Percentiles rank a stretch among this genome's conserved stretches.
Evolutionary conservation across 2,113 vertebrate genomes (phyloP).

Genomic region (Paradoxurus hermaphroditus): DNA sequence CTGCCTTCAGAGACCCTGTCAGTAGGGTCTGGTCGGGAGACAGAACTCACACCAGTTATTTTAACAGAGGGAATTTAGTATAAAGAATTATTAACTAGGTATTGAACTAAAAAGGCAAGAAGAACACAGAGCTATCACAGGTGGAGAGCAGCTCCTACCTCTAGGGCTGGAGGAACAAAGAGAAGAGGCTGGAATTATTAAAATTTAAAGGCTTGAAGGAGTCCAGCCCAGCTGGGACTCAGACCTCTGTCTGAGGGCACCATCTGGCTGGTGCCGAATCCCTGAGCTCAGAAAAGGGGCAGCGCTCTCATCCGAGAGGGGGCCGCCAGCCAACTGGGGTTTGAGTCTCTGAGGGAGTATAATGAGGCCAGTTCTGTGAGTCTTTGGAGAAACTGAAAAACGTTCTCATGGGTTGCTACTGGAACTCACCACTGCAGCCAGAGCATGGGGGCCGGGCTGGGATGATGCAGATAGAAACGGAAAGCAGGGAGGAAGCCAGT

Average conservation of each 20-base stretch:
- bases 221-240: background rate
- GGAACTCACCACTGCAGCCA: rapidly evolving
- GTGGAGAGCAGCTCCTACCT: background rate
- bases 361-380: background rate
- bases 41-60: background rate
- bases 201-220: background rate
- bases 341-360: background rate
- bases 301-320: background rate
- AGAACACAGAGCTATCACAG: background rate
- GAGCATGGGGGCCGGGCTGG: background rate
- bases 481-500: background rate
- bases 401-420: background rate
- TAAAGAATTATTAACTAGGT: constrained; percentile 35
- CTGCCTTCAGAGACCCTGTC: background rate
- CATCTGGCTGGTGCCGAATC: background rate
- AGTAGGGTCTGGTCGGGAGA: background rate
- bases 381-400: background rate
- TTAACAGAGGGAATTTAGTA: constrained; percentile 20
- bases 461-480: background rate
- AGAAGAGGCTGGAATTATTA: background rate
- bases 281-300: background rate
- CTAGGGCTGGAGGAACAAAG: background rate
- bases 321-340: background rate
- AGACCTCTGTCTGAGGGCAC: background rate
- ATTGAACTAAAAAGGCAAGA: background rate